Evolutionary conservation across 2,888 invertebrate genomes (phyloP), one percentile per base, ranked within the genome.

Genomic region (Tipula vernalis): DNA sequence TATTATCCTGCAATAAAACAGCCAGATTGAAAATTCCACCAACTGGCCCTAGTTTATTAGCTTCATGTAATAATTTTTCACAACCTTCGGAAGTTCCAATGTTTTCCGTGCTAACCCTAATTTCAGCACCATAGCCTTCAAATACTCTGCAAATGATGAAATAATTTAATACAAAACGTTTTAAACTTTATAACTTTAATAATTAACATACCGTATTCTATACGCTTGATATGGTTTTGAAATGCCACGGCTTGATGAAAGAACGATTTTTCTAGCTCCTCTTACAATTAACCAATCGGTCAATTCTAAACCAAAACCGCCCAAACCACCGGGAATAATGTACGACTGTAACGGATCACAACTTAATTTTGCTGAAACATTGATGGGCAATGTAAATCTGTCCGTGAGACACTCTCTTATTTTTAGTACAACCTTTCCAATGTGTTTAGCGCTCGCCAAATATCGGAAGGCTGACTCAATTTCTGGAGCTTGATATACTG

Each of bases 11-110:
- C 8, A 98, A 91, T 1, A 95, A 94, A 89, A 97, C 97, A 4
- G 98, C 98, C 88, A 98, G 92, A 91, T 98, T 98, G 92, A 98
- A 98, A 86, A 98, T 95, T 28, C 95, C 98, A 36, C 95, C 95
- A 13, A 98, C 94, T 1, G 94, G 94, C 0, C 95, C 96, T 88
- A 96, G 90, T 0, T 92, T 88, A 42, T 91, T 91, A 0, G 96
- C 95, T 89, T 94, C 93, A 86, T 93, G 92, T 0, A 98, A 90
- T 88, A 98, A 93, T 15, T 92, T 90, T 86, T 93, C 93, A 87
- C 97, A 96, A 0, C 97, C 97, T 5, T 93, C 91, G 86, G 93
- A 91, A 0, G 94, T 95, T 0, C 95, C 94, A 8, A 96, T 94
- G 90, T 98, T 95, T 13, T 93, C 93, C 0, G 94, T 95, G 1